Conservation (phyloP, 2,113 vertebrate genomes). For the Psilopsiagon aurifrons region DNA sequence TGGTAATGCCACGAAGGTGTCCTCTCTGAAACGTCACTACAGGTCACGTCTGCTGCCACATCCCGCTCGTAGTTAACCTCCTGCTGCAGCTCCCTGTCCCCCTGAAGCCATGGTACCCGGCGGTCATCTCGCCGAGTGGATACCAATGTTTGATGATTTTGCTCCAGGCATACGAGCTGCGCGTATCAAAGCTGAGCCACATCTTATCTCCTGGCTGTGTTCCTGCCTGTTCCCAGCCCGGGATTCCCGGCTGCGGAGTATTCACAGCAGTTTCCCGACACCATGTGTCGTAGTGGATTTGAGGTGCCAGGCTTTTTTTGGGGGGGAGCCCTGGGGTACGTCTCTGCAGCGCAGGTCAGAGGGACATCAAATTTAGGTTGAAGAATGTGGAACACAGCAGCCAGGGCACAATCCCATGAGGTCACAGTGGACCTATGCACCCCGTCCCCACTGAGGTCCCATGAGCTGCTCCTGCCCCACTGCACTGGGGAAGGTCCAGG, state of each 20-base stretch:
- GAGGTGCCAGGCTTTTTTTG: background rate
- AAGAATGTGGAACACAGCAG: background rate
- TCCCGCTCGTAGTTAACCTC: background rate
- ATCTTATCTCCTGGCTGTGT: background rate
- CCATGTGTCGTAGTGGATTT: fast-evolving
- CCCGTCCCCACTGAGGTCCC: background rate
- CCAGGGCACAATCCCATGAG: background rate
- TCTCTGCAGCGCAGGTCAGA: background rate
- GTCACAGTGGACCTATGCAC: background rate
- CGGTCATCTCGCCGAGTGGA: fast-evolving
- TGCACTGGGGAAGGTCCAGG: background rate
- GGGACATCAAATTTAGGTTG: background rate
- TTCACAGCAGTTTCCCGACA: background rate
- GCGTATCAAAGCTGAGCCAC: background rate
- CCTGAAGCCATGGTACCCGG: fast-evolving
- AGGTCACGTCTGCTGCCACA: background rate
- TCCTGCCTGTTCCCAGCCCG: background rate
- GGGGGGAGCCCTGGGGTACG: background rate
- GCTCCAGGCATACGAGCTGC: background rate
- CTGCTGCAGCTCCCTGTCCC: background rate
- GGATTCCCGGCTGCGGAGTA: fast-evolving
- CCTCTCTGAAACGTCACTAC: background rate
- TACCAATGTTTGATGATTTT: background rate
- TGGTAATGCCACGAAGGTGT: background rate
- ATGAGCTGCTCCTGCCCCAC: background rate